Base-by-base conservation (phyloP, 2,113 vertebrate species). In the Oncorhynchus masou region DNA sequence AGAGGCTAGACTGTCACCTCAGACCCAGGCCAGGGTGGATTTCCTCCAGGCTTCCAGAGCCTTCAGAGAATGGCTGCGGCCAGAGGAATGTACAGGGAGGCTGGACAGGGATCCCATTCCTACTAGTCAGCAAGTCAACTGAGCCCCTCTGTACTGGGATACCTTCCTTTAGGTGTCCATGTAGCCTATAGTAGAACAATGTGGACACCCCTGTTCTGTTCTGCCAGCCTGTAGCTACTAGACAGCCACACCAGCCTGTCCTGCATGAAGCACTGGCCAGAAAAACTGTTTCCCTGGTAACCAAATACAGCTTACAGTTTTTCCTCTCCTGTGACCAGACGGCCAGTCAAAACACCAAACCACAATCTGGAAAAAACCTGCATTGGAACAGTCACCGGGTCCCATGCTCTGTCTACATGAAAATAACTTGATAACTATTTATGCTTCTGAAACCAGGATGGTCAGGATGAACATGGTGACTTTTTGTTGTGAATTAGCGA, bases 401-500 rank as follows among this genome's bases (percentile, higher is more conserved):
- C 65, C 59, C 25, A 13, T 45, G 16, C 70, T 62, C 34, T 71
- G 25, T 8, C 24, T 70, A 39, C 39, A 65, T n/a, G 34, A 24
- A n/a, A 19, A 57, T 1, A 85, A 85, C 22, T 45, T 78, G 71
- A 78, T 60, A 84, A 81, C 70, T 1, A 86, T 86, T 91, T 88
- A 79, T 77, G 74, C 89, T 90, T 80, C 71, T 71, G 77, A 16
- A 51, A 64, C n/a, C 64, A 79, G 71, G 76, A 25, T 24, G 74
- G 72, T 78, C 73, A 75, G 75, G 66, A 74, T 84, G 24, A 59
- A 78, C 19, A 4, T 73, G 70, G 79, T 59, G 83, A 81, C 71
- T 86, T 91, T 88, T 77, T 76, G 27, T 90, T 79, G 70, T 70
- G 79, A 12, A 54, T 20, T 16, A 84, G 82, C 69, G 81, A 81